phyloP scores from a whole-genome alignment of 2,113 vertebrate species.

The Noturus placidus region DNA sequence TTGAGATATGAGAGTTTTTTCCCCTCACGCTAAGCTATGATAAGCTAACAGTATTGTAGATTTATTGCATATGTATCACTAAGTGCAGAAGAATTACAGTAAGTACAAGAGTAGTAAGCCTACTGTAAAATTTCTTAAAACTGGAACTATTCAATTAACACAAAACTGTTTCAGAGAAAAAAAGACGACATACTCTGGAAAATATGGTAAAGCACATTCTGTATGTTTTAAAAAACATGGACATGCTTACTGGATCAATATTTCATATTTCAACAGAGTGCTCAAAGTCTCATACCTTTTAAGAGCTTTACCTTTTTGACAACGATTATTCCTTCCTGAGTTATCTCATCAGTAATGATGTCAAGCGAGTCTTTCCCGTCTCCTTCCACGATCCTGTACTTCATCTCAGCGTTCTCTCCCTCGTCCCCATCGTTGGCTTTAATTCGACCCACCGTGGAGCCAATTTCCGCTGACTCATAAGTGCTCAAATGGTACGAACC shows the following conservation, averaged over 20 bases:
- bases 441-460: conserved; percentile 92
- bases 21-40: not conserved
- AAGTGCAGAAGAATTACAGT: too few relatives aligned
- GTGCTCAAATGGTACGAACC: conserved; percentile 55
- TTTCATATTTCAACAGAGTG: not conserved
- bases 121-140: not conserved
- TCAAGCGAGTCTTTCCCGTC: conserved; percentile 87
- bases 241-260: not conserved
- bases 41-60: not conserved
- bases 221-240: not conserved
- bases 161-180: not conserved
- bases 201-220: not conserved
- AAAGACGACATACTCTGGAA: not conserved
- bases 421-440: conserved; percentile 94
- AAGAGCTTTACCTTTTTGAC: conserved; percentile 83
- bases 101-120: too few relatives aligned
- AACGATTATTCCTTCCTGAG: conserved; percentile 88
- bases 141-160: not conserved
- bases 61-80: not conserved
- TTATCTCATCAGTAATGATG: conserved; percentile 89
- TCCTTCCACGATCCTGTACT: conserved; percentile 90
- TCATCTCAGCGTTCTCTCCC: conserved; percentile 91
- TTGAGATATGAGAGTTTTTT: too few relatives aligned
- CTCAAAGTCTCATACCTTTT: not conserved
- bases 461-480: conserved; percentile 87